Evolutionary conservation across 2,888 invertebrate genomes (phyloP).

Genomic region (Carcina quercana): DNA sequence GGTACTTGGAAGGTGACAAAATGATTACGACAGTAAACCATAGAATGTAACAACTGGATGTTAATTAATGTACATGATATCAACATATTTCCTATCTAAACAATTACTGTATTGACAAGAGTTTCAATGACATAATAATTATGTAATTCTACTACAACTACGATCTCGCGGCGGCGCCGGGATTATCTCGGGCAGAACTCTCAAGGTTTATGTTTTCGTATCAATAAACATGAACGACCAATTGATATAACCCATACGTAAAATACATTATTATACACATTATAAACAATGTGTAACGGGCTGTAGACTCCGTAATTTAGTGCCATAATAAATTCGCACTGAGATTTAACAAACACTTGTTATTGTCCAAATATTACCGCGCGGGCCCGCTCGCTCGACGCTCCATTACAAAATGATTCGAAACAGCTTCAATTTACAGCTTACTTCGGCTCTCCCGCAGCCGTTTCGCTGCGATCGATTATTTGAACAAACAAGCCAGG

Average conservation of each 20-base stretch:
- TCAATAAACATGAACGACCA: too few species aligned
- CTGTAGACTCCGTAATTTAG: conserved; percentile 36
- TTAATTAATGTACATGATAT: too few species aligned
- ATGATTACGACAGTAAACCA: too few species aligned
- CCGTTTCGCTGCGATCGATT: conserved; percentile 56
- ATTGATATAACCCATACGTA: conserved; percentile 3
- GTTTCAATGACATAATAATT: too few species aligned
- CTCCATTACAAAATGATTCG: conserved; percentile 15
- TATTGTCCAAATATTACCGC: conserved; percentile 52
- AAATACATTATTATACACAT: conserved; percentile 11
- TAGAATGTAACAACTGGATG: too few species aligned
- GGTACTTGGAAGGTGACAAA: too few species aligned
- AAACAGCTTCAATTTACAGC: conserved; percentile 26
- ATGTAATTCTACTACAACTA: too few species aligned
- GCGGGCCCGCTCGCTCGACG: conserved; percentile 39
- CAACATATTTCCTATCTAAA: too few species aligned
- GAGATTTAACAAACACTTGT: conserved; percentile 49
- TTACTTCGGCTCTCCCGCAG: conserved; percentile 24
- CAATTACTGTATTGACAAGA: too few species aligned
- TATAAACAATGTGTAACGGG: conserved; percentile 5
- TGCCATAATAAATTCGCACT: conserved; percentile 45
- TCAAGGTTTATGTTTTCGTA: too few species aligned
- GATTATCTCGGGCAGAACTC: too few species aligned
- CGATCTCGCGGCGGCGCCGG: too few species aligned
- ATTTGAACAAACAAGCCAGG: conserved; percentile 67